Conservation (phyloP, 2,797 vertebrate species). For the Sparidentex hasta region DNA sequence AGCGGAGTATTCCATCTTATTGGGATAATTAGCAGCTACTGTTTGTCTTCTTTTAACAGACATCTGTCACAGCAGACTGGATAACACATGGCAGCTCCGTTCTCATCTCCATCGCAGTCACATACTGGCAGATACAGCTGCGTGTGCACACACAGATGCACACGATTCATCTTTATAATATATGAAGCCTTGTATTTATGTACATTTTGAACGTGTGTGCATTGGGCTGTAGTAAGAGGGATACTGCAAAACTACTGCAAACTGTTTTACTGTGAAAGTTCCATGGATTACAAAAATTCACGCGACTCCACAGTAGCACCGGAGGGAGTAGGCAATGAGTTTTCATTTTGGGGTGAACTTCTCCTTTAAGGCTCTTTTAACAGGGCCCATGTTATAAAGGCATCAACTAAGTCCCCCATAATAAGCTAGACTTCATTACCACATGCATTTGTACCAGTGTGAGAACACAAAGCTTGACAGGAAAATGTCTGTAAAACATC, state of each 20-base stretch:
- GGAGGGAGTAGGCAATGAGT: too few species aligned
- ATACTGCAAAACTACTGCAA: too few species aligned
- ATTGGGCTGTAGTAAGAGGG: background rate
- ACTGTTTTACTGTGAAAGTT: too few species aligned
- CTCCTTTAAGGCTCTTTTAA: too few species aligned
- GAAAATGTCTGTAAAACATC: too few species aligned
- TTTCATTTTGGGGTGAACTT: too few species aligned
- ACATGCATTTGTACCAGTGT: too few species aligned
- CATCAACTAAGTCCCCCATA: too few species aligned
- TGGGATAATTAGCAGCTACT: conserved; percentile 3
- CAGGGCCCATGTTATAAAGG: too few species aligned
- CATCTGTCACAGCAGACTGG: conserved; percentile 33
- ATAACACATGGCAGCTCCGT: background rate
- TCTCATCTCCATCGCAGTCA: background rate
- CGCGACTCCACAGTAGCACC: too few species aligned
- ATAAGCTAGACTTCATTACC: too few species aligned
- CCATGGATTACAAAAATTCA: too few species aligned
- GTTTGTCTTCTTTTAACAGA: background rate
- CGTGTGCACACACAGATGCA: background rate
- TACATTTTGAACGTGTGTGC: background rate
- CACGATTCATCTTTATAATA: background rate
- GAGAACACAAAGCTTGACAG: background rate
- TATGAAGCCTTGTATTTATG: background rate
- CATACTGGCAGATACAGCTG: background rate
- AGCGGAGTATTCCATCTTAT: background rate